Evolutionary conservation across 1,140 invertebrate genomes (phyloP).

Genomic region (Venustaconcha ellipsiformis): DNA sequence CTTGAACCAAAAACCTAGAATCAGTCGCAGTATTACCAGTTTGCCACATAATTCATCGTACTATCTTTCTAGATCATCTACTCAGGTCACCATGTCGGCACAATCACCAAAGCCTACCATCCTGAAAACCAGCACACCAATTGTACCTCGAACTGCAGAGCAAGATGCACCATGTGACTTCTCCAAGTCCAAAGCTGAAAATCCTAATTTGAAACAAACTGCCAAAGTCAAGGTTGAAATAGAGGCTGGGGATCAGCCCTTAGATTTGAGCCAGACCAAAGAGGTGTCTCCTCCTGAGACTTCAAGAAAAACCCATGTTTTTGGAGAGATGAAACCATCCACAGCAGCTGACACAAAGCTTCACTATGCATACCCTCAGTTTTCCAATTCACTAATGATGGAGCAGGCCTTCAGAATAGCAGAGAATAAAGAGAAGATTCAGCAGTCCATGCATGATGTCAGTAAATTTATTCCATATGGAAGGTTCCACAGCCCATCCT

Average conservation of each 20-base stretch:
- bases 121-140: no score
- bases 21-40: no score
- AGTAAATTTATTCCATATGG: conserved; percentile 51
- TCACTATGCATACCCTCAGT: conserved; percentile 33
- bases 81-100: no score
- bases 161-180: conserved; percentile 42
- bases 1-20: no score
- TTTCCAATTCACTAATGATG: conserved; percentile 46
- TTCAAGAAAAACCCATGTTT: conserved; percentile 59
- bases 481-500: conserved; percentile 45
- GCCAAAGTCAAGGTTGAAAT: not conserved
- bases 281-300: conserved; percentile 46
- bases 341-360: not conserved
- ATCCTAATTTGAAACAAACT: conserved; percentile 7
- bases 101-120: no score
- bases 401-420: conserved; percentile 48
- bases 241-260: conserved; percentile 34
- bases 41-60: no score
- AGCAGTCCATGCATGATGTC: conserved; percentile 43
- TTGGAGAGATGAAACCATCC: conserved; percentile 43
- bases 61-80: no score
- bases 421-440: conserved; percentile 43
- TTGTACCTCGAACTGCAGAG: not conserved
- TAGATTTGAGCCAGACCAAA: conserved; percentile 45
- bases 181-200: conserved; percentile 27